Evolutionary conservation across 2,113 vertebrate species (phyloP).

Genomic region (Lontra canadensis): DNA sequence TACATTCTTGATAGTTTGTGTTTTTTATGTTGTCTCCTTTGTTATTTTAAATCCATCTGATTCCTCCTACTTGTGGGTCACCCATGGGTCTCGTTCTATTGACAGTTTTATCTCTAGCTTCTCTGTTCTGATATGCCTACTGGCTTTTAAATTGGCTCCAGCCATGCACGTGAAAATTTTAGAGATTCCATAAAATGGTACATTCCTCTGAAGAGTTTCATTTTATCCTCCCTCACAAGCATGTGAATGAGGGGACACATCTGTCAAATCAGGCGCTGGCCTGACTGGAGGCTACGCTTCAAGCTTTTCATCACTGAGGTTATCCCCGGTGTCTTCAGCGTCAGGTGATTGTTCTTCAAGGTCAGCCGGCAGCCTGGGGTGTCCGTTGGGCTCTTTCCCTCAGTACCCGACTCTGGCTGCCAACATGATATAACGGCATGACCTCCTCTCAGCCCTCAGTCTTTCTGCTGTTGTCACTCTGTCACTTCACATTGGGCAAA

Average conservation of each 20-base stretch:
- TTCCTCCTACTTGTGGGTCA: accelerated
- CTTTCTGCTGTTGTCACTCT: accelerated
- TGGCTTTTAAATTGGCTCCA: background rate
- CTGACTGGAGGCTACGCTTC: background rate
- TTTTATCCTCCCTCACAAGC: background rate
- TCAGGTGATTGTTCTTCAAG: no score
- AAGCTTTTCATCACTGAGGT: background rate
- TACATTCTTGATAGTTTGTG: background rate
- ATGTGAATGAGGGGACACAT: accelerated
- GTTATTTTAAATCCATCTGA: background rate
- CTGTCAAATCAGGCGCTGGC: accelerated
- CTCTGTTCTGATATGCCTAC: accelerated
- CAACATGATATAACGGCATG: accelerated
- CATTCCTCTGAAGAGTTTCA: background rate
- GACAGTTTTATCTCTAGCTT: background rate
- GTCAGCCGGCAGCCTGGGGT: accelerated
- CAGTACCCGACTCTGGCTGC: accelerated
- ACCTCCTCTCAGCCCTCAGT: background rate
- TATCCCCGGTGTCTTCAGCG: accelerated
- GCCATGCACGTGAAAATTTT: accelerated
- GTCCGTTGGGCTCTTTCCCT: background rate
- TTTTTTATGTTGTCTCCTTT: background rate
- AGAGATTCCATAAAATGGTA: accelerated
- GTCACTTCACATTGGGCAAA: no score
- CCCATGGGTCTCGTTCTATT: background rate